Evolutionary conservation across 2,888 invertebrate genomes (phyloP), one percentile per base, ranked within the genome.

Genomic region (Drosophila parthenogenetica): DNA sequence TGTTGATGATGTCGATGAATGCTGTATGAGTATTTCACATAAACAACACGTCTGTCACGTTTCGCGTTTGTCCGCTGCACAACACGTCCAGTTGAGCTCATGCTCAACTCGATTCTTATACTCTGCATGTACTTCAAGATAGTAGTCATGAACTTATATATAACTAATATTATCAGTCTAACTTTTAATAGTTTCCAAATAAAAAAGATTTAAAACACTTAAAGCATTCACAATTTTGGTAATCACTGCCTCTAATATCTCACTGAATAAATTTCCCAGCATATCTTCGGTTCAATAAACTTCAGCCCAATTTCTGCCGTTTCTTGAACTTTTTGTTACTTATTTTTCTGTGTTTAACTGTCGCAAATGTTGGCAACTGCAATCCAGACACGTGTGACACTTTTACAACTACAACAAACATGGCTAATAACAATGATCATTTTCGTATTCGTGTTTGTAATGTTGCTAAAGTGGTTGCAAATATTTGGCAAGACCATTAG

Each of bases 21-120:
- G 63, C 43, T 37, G 69, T 25, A 48, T 57, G 50, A 49, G 59
- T 63, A 48, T 60, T 39, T 29, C 49, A 54, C 69, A 77, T 80
- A 88, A 88, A 88, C 73, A 88, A 80, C 87, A 86, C 84, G 87
- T 81, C 71, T 67, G 79, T 77, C 89, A 89, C 87, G 88, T 87
- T 54, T 66, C 63, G 49, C 57, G 62, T 25, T 71, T 66, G 61
- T 73, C 72, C 69, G 68, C 65, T 70, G 50, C 69, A 65, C 63
- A 40, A 43, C 61, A 67, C 60, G 29, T 37, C 22, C 48, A 65
- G 59, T 29, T 39, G 32, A 50, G 50, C 14, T 29, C 4, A 7
- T 19, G 39, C 25, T 22, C 39, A 39, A 37, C 49, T 35, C 4
- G 7, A 32, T 13, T 19, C 14, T 25, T 17, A 54, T 54, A 54